Evolutionary conservation across 2,888 invertebrate genomes (phyloP), one percentile per base, ranked within the genome.

Genomic region (Pseudoips prasinana): DNA sequence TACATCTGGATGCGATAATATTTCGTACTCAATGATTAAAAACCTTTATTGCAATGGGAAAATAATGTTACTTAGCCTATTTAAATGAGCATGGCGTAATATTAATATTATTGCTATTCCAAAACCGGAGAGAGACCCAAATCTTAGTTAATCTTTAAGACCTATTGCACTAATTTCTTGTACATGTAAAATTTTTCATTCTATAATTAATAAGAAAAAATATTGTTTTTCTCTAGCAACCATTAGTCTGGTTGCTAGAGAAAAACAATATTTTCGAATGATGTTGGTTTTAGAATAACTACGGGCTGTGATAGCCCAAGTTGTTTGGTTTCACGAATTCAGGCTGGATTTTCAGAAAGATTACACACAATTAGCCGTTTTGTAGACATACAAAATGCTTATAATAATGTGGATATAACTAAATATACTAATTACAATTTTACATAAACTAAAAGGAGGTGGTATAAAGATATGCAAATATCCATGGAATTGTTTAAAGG

Each of bases 121-220:
- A 4, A 32, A 25, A 25, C 31, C 25, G 7, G 31, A 20, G n/a
- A 17, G 31, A 5, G 22, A 25, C 7, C 20, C 31, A 1, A 20
- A 7, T 25, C n/a, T 18, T 7, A 6, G 4, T n/a, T 32, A 19
- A 7, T 19, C 31, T 5, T 10, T 32, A 6, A n/a, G 31, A 7
- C 31, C 14, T 14, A 25, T 32, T 8, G 18, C 20, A 8, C 3
- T 32, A 7, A 20, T 32, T 7, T 30, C 30, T 7, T 30, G 31
- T 7, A 8, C 20, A 10, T 31, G 25, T n/a, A n/a, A 31, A 31
- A 20, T 9, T 8, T 8, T 31, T 7, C 31, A 25, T 20, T 20
- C 19, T 4, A 25, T 31, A 8, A 2, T 25, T 7, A 20, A 20
- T 18, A 31, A 25, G 10, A 2, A 19, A 8, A n/a, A n/a, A n/a